phyloP scores from a whole-genome alignment of 2,888 invertebrate species.

The Lochmaea capreae region DNA sequence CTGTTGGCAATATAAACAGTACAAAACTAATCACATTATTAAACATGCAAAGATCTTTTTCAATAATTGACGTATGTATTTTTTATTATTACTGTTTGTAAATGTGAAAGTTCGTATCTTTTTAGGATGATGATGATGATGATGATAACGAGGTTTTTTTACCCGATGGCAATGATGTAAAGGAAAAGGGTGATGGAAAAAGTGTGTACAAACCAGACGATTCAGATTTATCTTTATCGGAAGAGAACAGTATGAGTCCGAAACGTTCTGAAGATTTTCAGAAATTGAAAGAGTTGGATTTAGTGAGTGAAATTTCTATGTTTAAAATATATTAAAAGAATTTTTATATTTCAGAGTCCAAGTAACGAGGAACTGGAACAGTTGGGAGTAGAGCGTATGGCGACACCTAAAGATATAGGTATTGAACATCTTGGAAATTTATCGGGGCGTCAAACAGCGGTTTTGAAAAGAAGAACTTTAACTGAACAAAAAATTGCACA shows the following conservation, averaged over 20 bases:
- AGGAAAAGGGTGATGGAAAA: slow-evolving; percentile 33
- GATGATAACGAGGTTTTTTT: slow-evolving; percentile 31
- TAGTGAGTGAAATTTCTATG: slow-evolving; percentile 14
- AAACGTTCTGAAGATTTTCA: slow-evolving; percentile 34
- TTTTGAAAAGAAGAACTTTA: slow-evolving; percentile 25
- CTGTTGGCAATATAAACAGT: background rate
- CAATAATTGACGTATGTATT: slow-evolving; percentile 42
- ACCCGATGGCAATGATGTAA: slow-evolving; percentile 19
- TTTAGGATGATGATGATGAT: slow-evolving; percentile 25
- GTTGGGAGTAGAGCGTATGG: background rate
- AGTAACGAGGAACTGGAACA: slow-evolving; percentile 2
- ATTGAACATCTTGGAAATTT: slow-evolving; percentile 52
- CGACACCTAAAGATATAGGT: background rate
- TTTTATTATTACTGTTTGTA: background rate
- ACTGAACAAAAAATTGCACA: slow-evolving; percentile 31
- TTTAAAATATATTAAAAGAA: background rate
- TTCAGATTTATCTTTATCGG: slow-evolving; percentile 62
- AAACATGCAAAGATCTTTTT: slow-evolving; percentile 46
- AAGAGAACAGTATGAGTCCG: slow-evolving; percentile 47
- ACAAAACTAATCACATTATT: background rate
- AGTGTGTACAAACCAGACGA: slow-evolving; percentile 36
- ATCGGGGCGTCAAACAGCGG: slow-evolving; percentile 53
- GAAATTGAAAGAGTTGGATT: slow-evolving; percentile 25
- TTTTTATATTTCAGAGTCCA: slow-evolving; percentile 11
- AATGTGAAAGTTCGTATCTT: slow-evolving; percentile 14